A percentile compares a stretch with the other conserved stretches of the same genome.
phyloP scores from a whole-genome alignment of 2,113 vertebrate genomes.

The Origma solitaria region DNA sequence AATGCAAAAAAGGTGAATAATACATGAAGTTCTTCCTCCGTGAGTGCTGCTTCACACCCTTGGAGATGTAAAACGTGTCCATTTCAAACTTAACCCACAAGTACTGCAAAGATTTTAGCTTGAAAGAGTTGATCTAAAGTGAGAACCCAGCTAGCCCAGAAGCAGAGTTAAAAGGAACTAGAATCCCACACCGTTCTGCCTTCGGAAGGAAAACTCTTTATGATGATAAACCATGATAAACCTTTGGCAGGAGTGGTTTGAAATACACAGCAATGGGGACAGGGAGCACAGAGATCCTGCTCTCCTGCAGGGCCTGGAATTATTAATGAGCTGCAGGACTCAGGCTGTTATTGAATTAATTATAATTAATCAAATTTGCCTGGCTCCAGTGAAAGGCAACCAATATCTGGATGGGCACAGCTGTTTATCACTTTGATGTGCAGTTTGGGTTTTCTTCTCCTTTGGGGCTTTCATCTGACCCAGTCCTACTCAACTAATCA shows the following conservation, averaged over 20 bases:
- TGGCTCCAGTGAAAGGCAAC: not conserved
- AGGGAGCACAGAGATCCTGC: not conserved
- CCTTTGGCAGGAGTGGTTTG: not conserved
- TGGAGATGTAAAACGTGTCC: not conserved
- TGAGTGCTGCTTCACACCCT: not conserved
- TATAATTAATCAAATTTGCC: not conserved
- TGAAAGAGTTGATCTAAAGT: not conserved
- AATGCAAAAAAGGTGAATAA: constrained; percentile 49
- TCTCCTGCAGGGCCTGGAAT: not conserved
- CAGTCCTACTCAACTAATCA: not conserved
- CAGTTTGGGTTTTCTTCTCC: not conserved
- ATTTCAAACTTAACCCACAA: not conserved
- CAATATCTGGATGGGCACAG: not conserved
- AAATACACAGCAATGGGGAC: not conserved
- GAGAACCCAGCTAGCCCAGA: not conserved
- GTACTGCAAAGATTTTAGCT: not conserved
- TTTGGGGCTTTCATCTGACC: not conserved
- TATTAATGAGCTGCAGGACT: not conserved
- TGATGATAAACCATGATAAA: not conserved
- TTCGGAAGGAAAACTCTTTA: not conserved
- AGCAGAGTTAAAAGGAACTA: not conserved
- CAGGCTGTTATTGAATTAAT: not conserved
- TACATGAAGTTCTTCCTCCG: constrained; percentile 35
- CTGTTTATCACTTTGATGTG: not conserved
- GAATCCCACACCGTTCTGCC: not conserved